These are phyloP conservation scores for Gulo gulo DNA, from an alignment of 2,113 vertebrate genomes.

Conservation along the genomic window DNA sequence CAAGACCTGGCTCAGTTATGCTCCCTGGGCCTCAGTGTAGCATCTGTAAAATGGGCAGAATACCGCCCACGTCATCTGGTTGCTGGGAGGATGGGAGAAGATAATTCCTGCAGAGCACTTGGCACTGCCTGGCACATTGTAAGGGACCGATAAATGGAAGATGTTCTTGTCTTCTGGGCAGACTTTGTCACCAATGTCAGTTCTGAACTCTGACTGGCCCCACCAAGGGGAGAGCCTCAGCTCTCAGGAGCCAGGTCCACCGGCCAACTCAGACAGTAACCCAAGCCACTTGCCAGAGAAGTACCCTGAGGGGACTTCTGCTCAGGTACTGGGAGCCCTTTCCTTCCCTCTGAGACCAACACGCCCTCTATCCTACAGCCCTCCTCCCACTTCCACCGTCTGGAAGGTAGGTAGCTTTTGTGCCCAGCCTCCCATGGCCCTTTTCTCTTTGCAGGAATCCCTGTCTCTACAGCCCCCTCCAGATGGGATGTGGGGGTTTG, in stretches of 20 bases:
- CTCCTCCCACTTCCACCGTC: not conserved
- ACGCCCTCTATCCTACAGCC: not conserved
- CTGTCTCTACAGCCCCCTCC: not conserved
- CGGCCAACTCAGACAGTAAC: conserved; percentile 69
- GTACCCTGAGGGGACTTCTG: conserved; percentile 41
- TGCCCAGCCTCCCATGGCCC: not conserved
- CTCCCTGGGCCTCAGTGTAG: not conserved
- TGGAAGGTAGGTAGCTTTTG: not conserved
- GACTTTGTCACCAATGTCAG: not conserved
- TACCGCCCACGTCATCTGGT: not conserved
- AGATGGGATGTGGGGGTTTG: not conserved
- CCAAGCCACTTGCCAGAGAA: conserved; percentile 78
- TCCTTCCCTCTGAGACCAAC: not conserved
- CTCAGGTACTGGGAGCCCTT: conserved; percentile 67
- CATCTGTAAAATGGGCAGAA: not conserved
- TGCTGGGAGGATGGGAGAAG: not conserved
- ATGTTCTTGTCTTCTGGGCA: not conserved
- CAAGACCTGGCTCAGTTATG: not conserved
- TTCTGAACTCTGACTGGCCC: not conserved
- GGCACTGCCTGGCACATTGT: not conserved
- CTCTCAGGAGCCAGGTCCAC: not conserved
- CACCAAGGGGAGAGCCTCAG: not conserved
- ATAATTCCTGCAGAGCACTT: not conserved
- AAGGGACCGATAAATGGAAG: not conserved
- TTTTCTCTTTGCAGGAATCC: conserved; percentile 5